Conservation (phyloP, 2,888 invertebrate species). For the Augochlorella aurata region DNA sequence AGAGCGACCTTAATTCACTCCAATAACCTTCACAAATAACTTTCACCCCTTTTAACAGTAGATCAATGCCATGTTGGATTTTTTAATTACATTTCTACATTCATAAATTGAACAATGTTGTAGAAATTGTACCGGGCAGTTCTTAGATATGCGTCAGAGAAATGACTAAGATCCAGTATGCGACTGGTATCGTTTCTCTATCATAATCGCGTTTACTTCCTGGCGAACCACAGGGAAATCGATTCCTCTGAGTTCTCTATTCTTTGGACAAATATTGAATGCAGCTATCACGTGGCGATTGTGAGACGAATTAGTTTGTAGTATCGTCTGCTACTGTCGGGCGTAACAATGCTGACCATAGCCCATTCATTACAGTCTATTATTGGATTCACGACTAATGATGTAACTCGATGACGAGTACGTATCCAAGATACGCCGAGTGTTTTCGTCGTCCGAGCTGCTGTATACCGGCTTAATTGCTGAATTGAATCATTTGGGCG, state of each 20-base stretch:
- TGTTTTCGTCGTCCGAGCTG: slow-evolving; percentile 16
- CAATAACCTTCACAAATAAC: neutral
- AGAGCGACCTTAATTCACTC: neutral
- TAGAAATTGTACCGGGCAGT: neutral
- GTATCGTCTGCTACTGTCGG: slow-evolving; percentile 10
- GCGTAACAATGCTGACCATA: slow-evolving; percentile 14
- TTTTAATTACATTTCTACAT: neutral
- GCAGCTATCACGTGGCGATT: neutral
- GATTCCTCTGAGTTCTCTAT: neutral
- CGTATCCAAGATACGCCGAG: slow-evolving; percentile 1
- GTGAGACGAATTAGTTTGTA: slow-evolving; percentile 8
- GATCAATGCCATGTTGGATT: neutral
- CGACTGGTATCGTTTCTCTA: neutral
- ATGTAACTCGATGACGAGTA: slow-evolving; percentile 30
- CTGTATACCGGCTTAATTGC: slow-evolving; percentile 42
- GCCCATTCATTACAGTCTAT: slow-evolving; percentile 20
- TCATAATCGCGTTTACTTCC: slow-evolving; percentile 6
- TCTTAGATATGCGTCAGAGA: neutral
- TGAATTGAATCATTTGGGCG: slow-evolving; percentile 39
- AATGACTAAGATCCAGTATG: slow-evolving; percentile 9
- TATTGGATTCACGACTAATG: slow-evolving; percentile 36
- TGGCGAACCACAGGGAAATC: slow-evolving; percentile 13
- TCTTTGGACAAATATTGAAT: neutral
- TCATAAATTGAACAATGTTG: neutral
- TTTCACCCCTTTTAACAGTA: neutral